Evolutionary conservation across 2,888 invertebrate genomes (phyloP), one percentile per base, ranked within the genome.

Genomic region (Pseudanteris insignis): DNA sequence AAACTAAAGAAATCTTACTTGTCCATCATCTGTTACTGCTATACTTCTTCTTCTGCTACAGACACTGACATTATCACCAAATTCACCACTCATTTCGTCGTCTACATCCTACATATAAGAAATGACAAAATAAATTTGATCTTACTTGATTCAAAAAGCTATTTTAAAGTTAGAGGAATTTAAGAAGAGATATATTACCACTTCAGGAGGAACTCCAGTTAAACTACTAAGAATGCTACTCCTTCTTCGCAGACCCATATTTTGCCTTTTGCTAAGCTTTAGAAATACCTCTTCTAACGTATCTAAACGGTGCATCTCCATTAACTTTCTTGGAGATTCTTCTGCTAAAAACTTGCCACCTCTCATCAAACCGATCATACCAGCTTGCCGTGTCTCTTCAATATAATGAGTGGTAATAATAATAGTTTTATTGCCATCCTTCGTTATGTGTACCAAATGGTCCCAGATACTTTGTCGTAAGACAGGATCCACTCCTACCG

Each of bases 401-500:
- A 92, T 92, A 73, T 92, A 92, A 82, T 92, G 92, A 4, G 92
- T 92, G 1, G 92, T 92, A 59, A 92, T 91, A 67, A 92, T 92
- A 43, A 91, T 90, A 9, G 92, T 92, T 30, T 88, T 90, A 46
- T 85, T 84, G 8, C 89, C 88, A 64, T 86, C 88, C 74, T 86
- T 89, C 0, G 89, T 89, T 26, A 92, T 87, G 15, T 90, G 86
- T 24, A 92, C 90, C 58, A 92, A 81, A 79, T 92, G 89, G 76
- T 92, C 89, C 92, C 92, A 92, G 68, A 92, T 92, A 69, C 88
- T 89, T 77, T 92, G 90, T 60, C 93, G 83, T 7, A 96, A 81
- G 24, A 95, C 86, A 1, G 95, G 95, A 81, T 96, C 95, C 1
- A 96, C 91, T 24, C 95, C 96, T 9, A 94, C 95, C 0, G 95